Percentiles rank a stretch among this genome's conserved stretches.
These are phyloP conservation scores for Pteronura brasiliensis DNA, from an alignment of 2,113 vertebrate genomes.

Conservation along the genomic window DNA sequence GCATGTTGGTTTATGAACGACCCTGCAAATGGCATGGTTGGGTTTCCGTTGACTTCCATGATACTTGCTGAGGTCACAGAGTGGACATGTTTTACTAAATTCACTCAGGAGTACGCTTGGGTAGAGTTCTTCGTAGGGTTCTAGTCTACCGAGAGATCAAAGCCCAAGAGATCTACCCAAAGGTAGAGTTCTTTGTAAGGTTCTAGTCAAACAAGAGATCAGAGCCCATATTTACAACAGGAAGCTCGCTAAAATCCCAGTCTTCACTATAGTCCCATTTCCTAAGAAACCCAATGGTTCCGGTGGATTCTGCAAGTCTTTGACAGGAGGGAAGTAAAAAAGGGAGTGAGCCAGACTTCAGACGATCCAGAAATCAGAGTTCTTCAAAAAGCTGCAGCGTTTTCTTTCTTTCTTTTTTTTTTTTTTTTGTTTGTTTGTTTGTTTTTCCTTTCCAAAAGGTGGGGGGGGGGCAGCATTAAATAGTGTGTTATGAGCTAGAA, in stretches of 20 bases:
- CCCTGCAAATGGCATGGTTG: background rate
- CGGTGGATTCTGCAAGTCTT: background rate
- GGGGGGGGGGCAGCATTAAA: slow-evolving; percentile 54
- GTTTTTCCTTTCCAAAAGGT: background rate
- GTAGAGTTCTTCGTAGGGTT: no score
- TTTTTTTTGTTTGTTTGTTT: accelerated
- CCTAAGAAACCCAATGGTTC: accelerated
- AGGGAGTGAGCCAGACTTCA: background rate
- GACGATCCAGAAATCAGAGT: background rate
- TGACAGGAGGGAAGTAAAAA: background rate
- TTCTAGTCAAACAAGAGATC: background rate
- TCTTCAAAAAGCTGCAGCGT: slow-evolving; percentile 36
- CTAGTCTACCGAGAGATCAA: background rate
- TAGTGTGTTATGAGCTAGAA: slow-evolving; percentile 73
- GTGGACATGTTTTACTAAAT: accelerated
- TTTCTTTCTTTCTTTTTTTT: background rate
- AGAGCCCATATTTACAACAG: accelerated
- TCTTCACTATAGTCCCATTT: accelerated
- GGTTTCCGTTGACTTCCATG: background rate
- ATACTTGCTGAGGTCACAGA: no score
- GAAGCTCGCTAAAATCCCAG: accelerated
- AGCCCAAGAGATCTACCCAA: no score
- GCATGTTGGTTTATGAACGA: no score
- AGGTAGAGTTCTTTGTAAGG: no score
- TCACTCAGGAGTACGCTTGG: background rate